Conservation (phyloP, 1,140 invertebrate genomes). For the Leptinotarsa undecemlineata region DNA sequence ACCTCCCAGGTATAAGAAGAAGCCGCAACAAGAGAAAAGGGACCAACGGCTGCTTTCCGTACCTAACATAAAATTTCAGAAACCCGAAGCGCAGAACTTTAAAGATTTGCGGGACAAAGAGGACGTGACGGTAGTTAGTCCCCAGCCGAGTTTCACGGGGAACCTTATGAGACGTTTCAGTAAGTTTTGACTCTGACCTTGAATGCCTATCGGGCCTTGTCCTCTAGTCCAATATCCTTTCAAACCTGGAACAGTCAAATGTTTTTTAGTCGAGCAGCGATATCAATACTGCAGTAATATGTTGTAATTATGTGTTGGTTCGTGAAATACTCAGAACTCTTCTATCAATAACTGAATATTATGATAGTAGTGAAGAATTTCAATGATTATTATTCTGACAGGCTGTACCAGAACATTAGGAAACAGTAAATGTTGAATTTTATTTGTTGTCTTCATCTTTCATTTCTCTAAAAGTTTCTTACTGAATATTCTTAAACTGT, state of each 20-base stretch:
- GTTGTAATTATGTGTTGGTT: too few species aligned
- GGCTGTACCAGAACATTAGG: too few species aligned
- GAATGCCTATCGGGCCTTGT: slow-evolving; percentile 14
- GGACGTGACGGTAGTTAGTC: slow-evolving; percentile 47
- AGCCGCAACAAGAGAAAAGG: slow-evolving; percentile 59
- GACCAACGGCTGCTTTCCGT: slow-evolving; percentile 74
- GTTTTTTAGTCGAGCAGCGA: neutral
- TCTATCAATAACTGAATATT: too few species aligned
- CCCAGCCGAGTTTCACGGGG: slow-evolving; percentile 65
- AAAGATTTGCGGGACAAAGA: slow-evolving; percentile 57
- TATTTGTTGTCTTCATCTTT: too few species aligned
- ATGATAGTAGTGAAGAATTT: too few species aligned
- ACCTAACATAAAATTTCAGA: slow-evolving; percentile 73
- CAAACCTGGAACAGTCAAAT: slow-evolving; percentile 16
- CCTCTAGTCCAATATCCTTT: slow-evolving; percentile 19
- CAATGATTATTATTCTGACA: too few species aligned
- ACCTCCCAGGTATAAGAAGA: slow-evolving; percentile 65
- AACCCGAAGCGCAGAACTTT: slow-evolving; percentile 41
- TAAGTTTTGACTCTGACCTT: slow-evolving; percentile 69
- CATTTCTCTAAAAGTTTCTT: too few species aligned
- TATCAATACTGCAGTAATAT: too few species aligned
- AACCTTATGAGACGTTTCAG: slow-evolving; percentile 81
- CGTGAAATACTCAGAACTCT: too few species aligned
- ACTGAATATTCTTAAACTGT: too few species aligned
- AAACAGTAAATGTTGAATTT: too few species aligned